Conservation (phyloP, 2,113 vertebrate genomes). For the Oryzias celebensis region DNA sequence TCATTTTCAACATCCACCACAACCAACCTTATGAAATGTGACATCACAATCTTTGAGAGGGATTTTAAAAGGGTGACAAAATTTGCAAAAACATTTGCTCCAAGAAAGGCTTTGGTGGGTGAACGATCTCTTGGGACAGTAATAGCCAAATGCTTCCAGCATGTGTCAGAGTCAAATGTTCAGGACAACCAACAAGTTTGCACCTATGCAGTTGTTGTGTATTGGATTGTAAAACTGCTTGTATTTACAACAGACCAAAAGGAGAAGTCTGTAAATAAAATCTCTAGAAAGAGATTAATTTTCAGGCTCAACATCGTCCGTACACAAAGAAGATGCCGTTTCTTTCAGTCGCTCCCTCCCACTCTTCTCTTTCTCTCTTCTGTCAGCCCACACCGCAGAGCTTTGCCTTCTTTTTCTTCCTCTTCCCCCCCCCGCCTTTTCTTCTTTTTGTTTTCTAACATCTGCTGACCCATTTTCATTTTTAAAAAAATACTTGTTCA, state of each 20-base stretch:
- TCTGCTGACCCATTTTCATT: conserved; percentile 78
- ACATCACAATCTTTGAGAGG: no score
- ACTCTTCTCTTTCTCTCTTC: conserved; percentile 44
- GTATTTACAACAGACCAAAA: no score
- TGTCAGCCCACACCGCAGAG: conserved; percentile 60
- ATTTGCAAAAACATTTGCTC: no score
- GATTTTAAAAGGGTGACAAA: no score
- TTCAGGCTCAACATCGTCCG: background rate
- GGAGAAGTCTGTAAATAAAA: no score
- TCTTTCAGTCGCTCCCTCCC: conserved; percentile 42
- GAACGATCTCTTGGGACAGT: background rate
- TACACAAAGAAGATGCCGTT: conserved; percentile 40
- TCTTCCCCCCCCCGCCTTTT: background rate
- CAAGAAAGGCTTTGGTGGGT: no score
- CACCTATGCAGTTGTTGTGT: background rate
- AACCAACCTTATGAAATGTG: background rate
- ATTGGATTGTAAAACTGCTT: no score
- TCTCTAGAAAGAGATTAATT: background rate
- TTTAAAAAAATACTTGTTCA: conserved; percentile 62
- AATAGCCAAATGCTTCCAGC: conserved; percentile 2
- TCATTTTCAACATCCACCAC: background rate
- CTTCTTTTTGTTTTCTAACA: conserved; percentile 53
- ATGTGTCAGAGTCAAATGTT: background rate
- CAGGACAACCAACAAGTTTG: background rate
- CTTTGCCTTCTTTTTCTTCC: conserved; percentile 43